A percentile compares a stretch with the other conserved stretches of the same genome.
Conservation (phyloP, 64 coral and sea anemone species). For the Platygyra sinensis region DNA sequence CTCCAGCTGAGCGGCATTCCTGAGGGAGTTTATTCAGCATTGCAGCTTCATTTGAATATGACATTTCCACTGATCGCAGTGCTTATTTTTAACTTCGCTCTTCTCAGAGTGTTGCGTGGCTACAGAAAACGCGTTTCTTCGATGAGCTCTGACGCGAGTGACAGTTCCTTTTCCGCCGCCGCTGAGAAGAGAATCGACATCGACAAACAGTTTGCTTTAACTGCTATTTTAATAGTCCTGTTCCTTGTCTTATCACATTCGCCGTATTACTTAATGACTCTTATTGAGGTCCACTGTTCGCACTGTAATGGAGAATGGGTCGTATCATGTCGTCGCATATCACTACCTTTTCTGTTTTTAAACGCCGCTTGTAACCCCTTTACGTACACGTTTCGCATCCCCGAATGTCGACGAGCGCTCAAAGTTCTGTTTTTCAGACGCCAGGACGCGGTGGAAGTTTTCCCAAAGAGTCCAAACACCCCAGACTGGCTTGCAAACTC, state of each 20-base stretch:
- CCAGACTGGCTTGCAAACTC: neutral
- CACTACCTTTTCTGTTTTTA: constrained; percentile 34
- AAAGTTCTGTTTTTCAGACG: constrained; percentile 30
- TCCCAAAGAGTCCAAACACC: neutral
- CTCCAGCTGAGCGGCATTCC: constrained; percentile 32
- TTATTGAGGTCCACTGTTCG: constrained; percentile 30
- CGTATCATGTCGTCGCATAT: neutral
- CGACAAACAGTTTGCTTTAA: constrained; percentile 21
- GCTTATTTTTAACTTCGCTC: neutral
- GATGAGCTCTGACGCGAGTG: neutral
- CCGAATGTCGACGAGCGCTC: constrained; percentile 18
- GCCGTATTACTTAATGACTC: constrained; percentile 27
- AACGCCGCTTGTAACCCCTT: constrained; percentile 19
- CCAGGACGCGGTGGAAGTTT: neutral
- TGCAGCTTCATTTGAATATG: constrained; percentile 48
- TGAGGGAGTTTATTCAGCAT: constrained; percentile 20
- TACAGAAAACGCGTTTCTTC: neutral
- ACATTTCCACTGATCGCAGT: constrained; percentile 31
- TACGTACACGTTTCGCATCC: constrained; percentile 38
- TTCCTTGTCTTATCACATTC: neutral
- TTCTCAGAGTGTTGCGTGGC: neutral
- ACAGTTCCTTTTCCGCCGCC: neutral
- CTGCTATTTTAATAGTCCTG: constrained; percentile 38
- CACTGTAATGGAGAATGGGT: constrained; percentile 14
- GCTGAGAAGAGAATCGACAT: constrained; percentile 20